A percentile compares a stretch with the other conserved stretches of the same genome.
Evolutionary conservation across 2,888 invertebrate species (phyloP).

Genomic region (Bombylius discolor): DNA sequence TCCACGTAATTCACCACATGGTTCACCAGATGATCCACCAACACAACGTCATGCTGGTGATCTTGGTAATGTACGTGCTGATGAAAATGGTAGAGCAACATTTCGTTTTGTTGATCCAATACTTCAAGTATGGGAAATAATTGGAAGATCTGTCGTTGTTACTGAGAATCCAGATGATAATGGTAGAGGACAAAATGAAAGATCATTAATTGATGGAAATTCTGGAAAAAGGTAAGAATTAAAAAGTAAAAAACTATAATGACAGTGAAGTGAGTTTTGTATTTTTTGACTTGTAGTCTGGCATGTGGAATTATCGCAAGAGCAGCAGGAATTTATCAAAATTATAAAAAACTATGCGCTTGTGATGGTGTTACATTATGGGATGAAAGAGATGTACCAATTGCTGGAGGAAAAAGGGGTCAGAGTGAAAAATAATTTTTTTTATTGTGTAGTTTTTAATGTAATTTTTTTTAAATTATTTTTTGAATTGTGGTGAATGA

Average conservation of each 20-base stretch:
- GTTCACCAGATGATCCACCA: conserved; percentile 37
- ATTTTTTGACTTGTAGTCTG: conserved; percentile 39
- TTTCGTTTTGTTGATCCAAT: conserved; percentile 49
- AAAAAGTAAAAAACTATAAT: background rate
- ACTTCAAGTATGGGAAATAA: conserved; percentile 57
- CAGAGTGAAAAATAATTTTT: background rate
- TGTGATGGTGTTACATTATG: conserved; percentile 83
- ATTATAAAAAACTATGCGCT: conserved; percentile 75
- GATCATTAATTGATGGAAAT: conserved; percentile 49
- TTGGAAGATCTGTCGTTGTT: conserved; percentile 66
- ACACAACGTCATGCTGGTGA: conserved; percentile 47
- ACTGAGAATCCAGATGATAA: conserved; percentile 49
- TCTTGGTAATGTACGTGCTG: conserved; percentile 49
- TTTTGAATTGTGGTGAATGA: background rate
- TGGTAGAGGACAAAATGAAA: conserved; percentile 39
- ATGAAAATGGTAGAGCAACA: conserved; percentile 47
- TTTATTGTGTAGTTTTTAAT: background rate
- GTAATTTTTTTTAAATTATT: background rate
- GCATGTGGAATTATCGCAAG: conserved; percentile 82
- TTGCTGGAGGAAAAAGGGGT: conserved; percentile 24
- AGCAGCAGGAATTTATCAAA: conserved; percentile 75
- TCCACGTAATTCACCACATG: conserved; percentile 40
- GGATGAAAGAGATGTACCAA: conserved; percentile 62
- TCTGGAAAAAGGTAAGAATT: conserved; percentile 43
- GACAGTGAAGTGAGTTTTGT: too few species aligned